Base-by-base conservation (phyloP, 2,888 invertebrate genomes). In the Heliconius aoede region DNA sequence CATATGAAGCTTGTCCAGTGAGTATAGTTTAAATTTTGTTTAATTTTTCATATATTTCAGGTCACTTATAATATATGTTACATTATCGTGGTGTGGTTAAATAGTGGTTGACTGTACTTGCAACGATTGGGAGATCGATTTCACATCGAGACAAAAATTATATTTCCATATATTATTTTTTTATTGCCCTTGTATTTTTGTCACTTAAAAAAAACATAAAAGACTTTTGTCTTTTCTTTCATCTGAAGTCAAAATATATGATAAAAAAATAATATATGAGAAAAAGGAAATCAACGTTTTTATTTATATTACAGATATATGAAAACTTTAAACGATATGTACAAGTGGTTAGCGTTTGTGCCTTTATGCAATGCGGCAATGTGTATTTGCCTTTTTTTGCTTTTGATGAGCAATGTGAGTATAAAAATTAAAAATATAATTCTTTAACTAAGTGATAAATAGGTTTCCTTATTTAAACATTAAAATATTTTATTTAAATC, bases 341-440 rank as follows among this genome's bases (percentile, higher is more conserved):
- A 86, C 77, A 89, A 88, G 78, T 90, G 91, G 90, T 81, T 87
- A 0, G 81, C 87, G 5, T 79, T 90, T 18, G 81, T 90, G 0
- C 90, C 90, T 7, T 81, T 91, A 0, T 76, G 86, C 4, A 85
- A 83, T 26, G 84, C 85, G 0, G 81, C 89, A 1, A 74, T 86
- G 68, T 83, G 84, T 46, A 82, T 82, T 2, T 91, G 92, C 78
- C 79, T 90, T 1, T 83, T 88, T 36, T 77, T 91, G 9, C 81
- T 92, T 26, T 73, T 87, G 3, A 83, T 90, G 79, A 86, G 85
- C 64, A 87, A 91, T 86, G 91, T 92, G 82, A 78, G 76, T 71
- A 61, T 60, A 11, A n/a, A 26, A 15, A 60, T 15, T 61, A 68
- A 9, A 64, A 24, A 15, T 1, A 24, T 15, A 55, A 55, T n/a